Percentiles rank a stretch among this genome's conserved stretches.
Conservation (phyloP, 1,140 invertebrate species). For the Pseudomyrmex cubaensis region DNA sequence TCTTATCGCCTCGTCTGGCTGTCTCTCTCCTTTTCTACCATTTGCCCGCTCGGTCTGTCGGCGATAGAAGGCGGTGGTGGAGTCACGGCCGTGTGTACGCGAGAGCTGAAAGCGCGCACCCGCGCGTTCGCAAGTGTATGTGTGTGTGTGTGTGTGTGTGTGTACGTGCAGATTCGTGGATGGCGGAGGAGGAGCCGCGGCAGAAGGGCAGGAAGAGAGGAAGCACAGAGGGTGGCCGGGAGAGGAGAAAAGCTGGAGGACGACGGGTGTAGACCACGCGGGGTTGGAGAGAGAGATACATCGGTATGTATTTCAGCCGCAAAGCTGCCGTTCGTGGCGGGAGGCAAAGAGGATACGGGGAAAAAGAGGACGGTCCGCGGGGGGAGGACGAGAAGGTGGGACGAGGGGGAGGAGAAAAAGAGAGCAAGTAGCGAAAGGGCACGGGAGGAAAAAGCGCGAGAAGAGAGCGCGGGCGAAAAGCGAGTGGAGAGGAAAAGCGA, state of each 20-base stretch:
- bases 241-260: constrained; percentile 21
- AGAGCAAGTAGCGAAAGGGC: constrained; percentile 38
- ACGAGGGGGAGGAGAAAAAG: background rate
- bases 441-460: constrained; percentile 39
- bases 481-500: constrained; percentile 40
- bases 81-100: constrained; percentile 62
- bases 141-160: too few relatives aligned
- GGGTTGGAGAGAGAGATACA: constrained; percentile 78
- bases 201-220: constrained; percentile 33
- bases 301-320: constrained; percentile 80
- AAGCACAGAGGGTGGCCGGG: constrained; percentile 4
- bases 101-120: constrained; percentile 33
- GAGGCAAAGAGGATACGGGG: constrained; percentile 40
- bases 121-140: constrained; percentile 9
- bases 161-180: constrained; percentile 38
- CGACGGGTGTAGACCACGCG: constrained; percentile 55
- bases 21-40: constrained; percentile 49
- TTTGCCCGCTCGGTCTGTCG: constrained; percentile 61
- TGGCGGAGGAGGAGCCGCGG: constrained; percentile 44
- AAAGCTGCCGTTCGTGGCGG: constrained; percentile 62
- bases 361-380: constrained; percentile 55
- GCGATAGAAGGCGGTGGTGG: constrained; percentile 71
- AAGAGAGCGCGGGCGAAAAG: background rate
- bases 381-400: constrained; percentile 36
- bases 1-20: constrained; percentile 17